Evolutionary conservation across 2,888 invertebrate species (phyloP).

Genomic region (Cinara cedri): DNA sequence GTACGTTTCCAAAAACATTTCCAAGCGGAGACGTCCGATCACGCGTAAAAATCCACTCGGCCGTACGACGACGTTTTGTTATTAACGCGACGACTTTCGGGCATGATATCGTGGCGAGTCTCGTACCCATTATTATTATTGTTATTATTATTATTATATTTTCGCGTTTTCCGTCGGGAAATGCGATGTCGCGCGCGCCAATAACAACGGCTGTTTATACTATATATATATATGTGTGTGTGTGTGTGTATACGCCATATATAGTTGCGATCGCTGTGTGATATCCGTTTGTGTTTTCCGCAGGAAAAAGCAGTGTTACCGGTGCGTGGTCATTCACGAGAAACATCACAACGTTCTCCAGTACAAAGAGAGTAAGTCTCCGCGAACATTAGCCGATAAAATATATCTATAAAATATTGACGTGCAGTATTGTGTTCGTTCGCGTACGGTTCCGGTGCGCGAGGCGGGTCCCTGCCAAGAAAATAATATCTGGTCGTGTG

Average conservation of each 20-base stretch:
- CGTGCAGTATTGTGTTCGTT: neutral
- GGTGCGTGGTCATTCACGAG: conserved; percentile 93
- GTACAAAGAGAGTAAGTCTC: conserved; percentile 94
- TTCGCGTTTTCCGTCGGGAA: neutral
- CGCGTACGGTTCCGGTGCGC: neutral
- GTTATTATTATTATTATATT: neutral
- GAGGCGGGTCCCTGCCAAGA: conserved; percentile 25
- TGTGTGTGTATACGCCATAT: no score
- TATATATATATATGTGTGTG: no score
- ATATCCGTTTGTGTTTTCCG: conserved; percentile 61
- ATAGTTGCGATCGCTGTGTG: neutral
- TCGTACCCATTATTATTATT: neutral
- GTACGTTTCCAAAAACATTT: no score
- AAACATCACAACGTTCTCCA: conserved; percentile 93
- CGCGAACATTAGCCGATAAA: conserved; percentile 18
- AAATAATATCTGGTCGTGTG: conserved; percentile 12
- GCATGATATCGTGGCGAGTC: no score
- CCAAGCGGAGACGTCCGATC: no score
- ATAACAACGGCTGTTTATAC: neutral
- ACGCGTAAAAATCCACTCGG: no score
- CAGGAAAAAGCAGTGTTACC: conserved; percentile 87
- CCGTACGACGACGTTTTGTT: neutral
- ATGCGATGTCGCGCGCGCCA: neutral
- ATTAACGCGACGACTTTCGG: neutral
- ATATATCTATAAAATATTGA: neutral